Conservation (phyloP, 1,140 invertebrate genomes). For the Amphibalanus amphitrite region DNA sequence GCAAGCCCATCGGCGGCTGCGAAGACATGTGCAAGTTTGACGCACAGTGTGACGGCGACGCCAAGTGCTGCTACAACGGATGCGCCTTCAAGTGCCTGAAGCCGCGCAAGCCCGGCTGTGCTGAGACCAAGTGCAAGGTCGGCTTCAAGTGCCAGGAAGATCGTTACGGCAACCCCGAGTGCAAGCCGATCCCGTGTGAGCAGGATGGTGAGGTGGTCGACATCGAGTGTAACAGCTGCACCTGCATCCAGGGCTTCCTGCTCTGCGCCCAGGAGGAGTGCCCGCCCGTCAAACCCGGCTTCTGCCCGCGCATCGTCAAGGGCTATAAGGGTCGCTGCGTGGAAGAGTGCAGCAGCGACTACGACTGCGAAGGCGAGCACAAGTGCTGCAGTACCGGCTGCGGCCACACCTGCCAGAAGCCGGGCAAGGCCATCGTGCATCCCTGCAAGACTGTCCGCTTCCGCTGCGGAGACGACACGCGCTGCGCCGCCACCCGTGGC, state of each 20-base stretch:
- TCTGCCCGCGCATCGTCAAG: constrained; percentile 1
- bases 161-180: neutral
- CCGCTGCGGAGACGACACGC: neutral
- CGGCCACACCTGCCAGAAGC: constrained; percentile 2
- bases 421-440: neutral
- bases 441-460: neutral
- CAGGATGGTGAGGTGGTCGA: constrained; percentile 2
- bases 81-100: neutral
- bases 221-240: constrained; percentile 4
- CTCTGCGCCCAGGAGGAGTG: neutral
- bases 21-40: constrained; percentile 1
- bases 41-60: neutral
- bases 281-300: neutral
- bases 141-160: neutral
- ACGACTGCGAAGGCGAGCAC: neutral
- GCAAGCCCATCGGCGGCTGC: neutral
- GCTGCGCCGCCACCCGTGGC: neutral
- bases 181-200: neutral
- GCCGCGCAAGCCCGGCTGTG: neutral
- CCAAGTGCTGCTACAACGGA: constrained; percentile 4
- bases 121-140: constrained; percentile 1
- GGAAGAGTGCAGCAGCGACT: neutral
- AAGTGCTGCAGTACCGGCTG: constrained; percentile 2
- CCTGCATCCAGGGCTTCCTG: constrained; percentile 5
- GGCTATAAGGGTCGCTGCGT: neutral